Evolutionary conservation across 2,797 vertebrate species (phyloP), one percentile per base, ranked within the genome.

Genomic region (Manis pentadactyla): DNA sequence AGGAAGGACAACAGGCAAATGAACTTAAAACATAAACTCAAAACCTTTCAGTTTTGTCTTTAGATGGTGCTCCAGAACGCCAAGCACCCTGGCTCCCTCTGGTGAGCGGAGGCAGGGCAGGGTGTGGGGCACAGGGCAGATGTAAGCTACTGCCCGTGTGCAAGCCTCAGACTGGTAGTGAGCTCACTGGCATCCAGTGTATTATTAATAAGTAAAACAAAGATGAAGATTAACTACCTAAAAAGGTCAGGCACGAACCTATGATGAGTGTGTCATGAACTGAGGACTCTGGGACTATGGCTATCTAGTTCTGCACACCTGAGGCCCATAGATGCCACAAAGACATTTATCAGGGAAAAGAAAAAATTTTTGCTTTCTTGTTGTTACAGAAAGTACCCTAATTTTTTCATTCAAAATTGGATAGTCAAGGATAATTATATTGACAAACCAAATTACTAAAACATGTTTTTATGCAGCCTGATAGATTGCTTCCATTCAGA

Each of bases 91-190:
- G 51, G 42, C 6, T 27, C 18, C 18, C 21, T 66, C 51, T 2
- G 6, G 7, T 7, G 1, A n/a, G 42, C 7, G 57, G 53, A 4
- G 12, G 66, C 27, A 13, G 15, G 27, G 15, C 29, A 3, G 59
- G 42, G 18, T 0, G 15, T 34, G 57, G 46, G 4, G 42, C 10
- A 34, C 18, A 13, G 1, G 73, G 42, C 25, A 39, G 37, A 42
- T 0, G 5, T 4, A 5, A 53, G 53, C 49, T 7, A 15, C 21
- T 17, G 27, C 5, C 3, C 1, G 37, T 0, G 7, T 9, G 5
- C 4, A 39, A 7, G 37, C 37, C 55, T 42, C 2, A 27, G 1
- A 5, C 0, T 17, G 27, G 13, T 1, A 10, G 31, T 14, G 39
- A 51, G 73, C 19, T 17, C 39, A 10, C 17, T 1, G 0, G 18